Conservation (phyloP, 2,113 vertebrate genomes). For the Hemibagrus wyckioides region DNA sequence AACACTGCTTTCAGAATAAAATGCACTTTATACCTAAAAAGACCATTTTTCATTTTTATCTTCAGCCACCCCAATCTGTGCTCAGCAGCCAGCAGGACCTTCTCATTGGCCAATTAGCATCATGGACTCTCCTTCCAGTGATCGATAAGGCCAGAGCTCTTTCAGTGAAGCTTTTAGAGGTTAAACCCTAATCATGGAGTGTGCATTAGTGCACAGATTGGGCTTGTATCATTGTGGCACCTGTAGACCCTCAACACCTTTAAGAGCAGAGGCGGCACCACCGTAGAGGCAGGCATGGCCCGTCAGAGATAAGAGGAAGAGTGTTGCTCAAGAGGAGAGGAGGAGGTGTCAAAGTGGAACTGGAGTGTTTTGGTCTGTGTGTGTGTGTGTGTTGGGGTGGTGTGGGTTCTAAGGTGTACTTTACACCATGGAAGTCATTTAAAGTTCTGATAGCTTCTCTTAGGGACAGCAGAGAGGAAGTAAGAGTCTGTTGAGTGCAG, state of each 20-base stretch:
- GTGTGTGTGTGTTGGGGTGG: not conserved
- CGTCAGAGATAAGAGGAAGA: constrained; percentile 56
- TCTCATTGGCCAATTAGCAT: constrained; percentile 63
- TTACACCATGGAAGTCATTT: constrained; percentile 17
- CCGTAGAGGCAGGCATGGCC: constrained; percentile 59
- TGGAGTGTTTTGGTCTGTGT: not conserved
- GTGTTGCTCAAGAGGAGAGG: constrained; percentile 21
- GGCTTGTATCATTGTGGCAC: constrained; percentile 62
- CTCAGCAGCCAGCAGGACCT: constrained; percentile 64
- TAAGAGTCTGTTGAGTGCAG: not conserved
- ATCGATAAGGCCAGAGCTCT: constrained; percentile 62
- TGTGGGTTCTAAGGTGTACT: constrained; percentile 12
- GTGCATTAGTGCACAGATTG: constrained; percentile 66
- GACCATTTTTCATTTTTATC: constrained; percentile 23
- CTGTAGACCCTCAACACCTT: constrained; percentile 57
- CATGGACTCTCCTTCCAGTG: constrained; percentile 49
- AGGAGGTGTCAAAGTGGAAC: constrained; percentile 2
- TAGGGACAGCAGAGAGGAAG: constrained; percentile 1
- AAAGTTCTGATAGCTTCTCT: constrained; percentile 39
- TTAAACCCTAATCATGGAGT: constrained; percentile 59
- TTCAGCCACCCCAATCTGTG: constrained; percentile 69
- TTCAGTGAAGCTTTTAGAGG: constrained; percentile 50
- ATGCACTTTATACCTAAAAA: constrained; percentile 28
- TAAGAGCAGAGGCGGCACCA: constrained; percentile 56
- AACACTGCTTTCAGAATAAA: constrained; percentile 44